Evolutionary conservation across 2,888 invertebrate genomes (phyloP), one percentile per base, ranked within the genome.

Genomic region (Himalopsyche japonica): DNA sequence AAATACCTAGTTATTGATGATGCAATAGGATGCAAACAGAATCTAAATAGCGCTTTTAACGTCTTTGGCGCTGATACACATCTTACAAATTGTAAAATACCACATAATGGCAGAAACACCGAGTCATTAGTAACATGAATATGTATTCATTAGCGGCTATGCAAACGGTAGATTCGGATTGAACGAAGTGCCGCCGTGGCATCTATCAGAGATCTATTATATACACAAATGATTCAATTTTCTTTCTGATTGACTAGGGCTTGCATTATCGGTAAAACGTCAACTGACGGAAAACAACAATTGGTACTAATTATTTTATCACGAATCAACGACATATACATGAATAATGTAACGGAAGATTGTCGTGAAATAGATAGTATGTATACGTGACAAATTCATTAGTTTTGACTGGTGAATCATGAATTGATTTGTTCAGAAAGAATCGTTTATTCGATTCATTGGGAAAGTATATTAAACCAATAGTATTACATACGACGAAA

Each of bases 51-150:
- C 70, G 64, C 64, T 70, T 70, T 70, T 70, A 70, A 70, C 64
- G 70, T 70, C 70, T 70, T 70, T 27, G 70, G 27, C 27, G 70
- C 70, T 70, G 70, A 70, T 70, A 70, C 70, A 70, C 24, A 70
- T 70, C 70, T 70, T 70, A 70, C 70, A 70, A 70, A 70, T 70
- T 70, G 70, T 70, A 70, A 70, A 70, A 70, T 70, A 70, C 70
- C 70, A 70, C 70, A 70, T 70, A 70, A 70, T 70, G 70, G 70
- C 70, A 70, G 70, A 70, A 70, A 70, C 70, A 27, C 24, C 30
- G 70, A 30, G 70, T 70, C 70, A 70, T 70, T 70, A 70, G 70
- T 70, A 70, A 70, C 70, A 70, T 70, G 70, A 27, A 70, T 70
- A 70, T 70, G 70, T 70, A 70, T 70, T 70, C 70, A 70, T 70